These are phyloP conservation scores for Labia minor DNA, from an alignment of 2,888 invertebrate species.

Conservation along the genomic window DNA sequence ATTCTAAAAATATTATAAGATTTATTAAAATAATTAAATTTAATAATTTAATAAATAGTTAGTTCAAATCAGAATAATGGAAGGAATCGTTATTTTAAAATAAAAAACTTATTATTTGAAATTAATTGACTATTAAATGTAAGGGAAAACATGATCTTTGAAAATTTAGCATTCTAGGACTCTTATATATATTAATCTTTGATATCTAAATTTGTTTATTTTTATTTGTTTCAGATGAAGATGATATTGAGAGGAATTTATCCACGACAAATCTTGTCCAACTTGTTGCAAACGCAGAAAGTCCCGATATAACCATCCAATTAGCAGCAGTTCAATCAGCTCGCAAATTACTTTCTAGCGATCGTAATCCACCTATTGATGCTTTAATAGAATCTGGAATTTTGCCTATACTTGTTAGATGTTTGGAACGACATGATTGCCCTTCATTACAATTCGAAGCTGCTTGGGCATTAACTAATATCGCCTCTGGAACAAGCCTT, in stretches of 20 bases:
- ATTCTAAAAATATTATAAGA: too few species aligned
- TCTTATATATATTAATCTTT: too few species aligned
- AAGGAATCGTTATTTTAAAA: too few species aligned
- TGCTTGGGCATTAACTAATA: constrained; percentile 95
- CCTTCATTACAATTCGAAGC: constrained; percentile 92
- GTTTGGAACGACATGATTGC: constrained; percentile 75
- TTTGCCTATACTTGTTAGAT: constrained; percentile 83
- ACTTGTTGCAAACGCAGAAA: constrained; percentile 77
- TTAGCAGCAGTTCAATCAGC: constrained; percentile 88
- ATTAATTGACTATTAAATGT: too few species aligned
- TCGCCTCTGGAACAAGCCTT: constrained; percentile 85
- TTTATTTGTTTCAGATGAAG: constrained; percentile 47
- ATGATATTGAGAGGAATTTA: constrained; percentile 58
- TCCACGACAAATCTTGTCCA: constrained; percentile 65
- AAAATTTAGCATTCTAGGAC: too few species aligned
- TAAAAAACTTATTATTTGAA: too few species aligned
- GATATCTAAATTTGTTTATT: too few species aligned
- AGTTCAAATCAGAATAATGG: too few species aligned
- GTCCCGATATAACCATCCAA: constrained; percentile 70
- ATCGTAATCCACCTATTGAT: constrained; percentile 97
- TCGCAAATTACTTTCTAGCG: constrained; percentile 89
- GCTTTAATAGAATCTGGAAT: constrained; percentile 88
- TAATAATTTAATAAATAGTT: too few species aligned
- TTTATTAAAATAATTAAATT: too few species aligned
- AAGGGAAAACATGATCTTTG: too few species aligned